Percentiles rank a stretch among this genome's conserved stretches.
Conservation (phyloP, 2,113 vertebrate genomes). For the Rhizomys pruinosus region DNA sequence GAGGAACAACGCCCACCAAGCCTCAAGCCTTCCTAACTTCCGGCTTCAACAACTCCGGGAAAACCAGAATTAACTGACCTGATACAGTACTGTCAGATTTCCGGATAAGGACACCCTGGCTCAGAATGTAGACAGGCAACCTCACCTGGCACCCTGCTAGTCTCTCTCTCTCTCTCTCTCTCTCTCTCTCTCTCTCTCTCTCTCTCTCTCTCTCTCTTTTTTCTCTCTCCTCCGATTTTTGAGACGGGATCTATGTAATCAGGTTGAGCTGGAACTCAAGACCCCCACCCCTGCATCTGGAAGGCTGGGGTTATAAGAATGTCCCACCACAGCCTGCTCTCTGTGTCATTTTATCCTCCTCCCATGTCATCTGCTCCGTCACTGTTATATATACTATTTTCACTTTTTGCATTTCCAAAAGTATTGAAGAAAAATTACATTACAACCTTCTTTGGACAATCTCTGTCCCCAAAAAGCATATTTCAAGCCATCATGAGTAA, state of each 20-base stretch:
- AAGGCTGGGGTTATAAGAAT: too few relatives aligned
- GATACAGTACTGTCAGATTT: background rate
- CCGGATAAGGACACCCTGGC: background rate
- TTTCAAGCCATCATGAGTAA: background rate
- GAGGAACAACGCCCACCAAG: background rate
- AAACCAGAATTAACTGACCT: background rate
- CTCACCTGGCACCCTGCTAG: background rate
- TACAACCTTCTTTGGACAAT: background rate
- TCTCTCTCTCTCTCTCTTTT: too few relatives aligned
- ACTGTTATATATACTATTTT: background rate
- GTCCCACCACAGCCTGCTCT: background rate
- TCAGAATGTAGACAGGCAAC: background rate
- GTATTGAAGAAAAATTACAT: conserved; percentile 8
- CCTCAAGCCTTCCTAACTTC: background rate
- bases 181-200: too few relatives aligned
- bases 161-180: background rate
- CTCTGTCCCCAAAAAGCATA: background rate
- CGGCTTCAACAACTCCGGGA: background rate
- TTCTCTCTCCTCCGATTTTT: background rate
- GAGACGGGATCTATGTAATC: background rate
- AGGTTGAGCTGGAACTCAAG: background rate
- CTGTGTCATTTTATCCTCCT: background rate
- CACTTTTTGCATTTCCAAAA: conserved; percentile 10
- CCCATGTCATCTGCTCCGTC: background rate
- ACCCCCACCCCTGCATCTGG: background rate